phyloP scores from a whole-genome alignment of 2,113 vertebrate genomes.

The Lanius collurio region DNA sequence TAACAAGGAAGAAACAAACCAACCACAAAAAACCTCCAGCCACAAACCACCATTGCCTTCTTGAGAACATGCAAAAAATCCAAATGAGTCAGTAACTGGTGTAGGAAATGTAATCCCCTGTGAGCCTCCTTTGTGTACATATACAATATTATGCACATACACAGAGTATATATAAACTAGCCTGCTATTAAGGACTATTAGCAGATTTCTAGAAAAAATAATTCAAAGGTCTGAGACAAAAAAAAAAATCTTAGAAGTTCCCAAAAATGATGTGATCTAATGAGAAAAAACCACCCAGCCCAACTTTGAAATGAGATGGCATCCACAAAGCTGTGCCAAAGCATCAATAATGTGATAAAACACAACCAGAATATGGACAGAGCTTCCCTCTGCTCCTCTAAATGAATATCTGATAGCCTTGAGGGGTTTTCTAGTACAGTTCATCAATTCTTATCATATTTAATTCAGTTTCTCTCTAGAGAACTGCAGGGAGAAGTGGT shows the following conservation, averaged over 20 bases:
- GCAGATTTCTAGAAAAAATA: neutral
- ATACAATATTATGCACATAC: neutral
- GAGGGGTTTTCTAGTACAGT: neutral
- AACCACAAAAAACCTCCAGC: neutral
- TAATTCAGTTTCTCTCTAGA: conserved; percentile 19
- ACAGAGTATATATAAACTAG: neutral
- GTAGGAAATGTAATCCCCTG: neutral
- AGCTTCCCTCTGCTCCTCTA: neutral
- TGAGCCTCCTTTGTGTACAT: neutral
- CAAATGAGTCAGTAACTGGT: neutral
- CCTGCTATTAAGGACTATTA: neutral
- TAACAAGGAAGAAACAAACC: neutral
- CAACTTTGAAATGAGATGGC: neutral
- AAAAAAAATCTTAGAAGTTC: neutral
- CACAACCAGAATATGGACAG: neutral
- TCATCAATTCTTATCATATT: conserved; percentile 41
- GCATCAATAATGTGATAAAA: neutral
- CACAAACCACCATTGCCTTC: neutral
- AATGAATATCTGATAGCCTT: neutral
- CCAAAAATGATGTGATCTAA: neutral
- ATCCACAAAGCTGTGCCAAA: neutral
- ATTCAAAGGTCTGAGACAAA: neutral
- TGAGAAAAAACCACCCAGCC: neutral
- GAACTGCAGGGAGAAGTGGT: neutral
- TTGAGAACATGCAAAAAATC: neutral